A percentile compares a stretch with the other conserved stretches of the same genome.
phyloP scores from a whole-genome alignment of 2,113 vertebrate species.

The Menura novaehollandiae region DNA sequence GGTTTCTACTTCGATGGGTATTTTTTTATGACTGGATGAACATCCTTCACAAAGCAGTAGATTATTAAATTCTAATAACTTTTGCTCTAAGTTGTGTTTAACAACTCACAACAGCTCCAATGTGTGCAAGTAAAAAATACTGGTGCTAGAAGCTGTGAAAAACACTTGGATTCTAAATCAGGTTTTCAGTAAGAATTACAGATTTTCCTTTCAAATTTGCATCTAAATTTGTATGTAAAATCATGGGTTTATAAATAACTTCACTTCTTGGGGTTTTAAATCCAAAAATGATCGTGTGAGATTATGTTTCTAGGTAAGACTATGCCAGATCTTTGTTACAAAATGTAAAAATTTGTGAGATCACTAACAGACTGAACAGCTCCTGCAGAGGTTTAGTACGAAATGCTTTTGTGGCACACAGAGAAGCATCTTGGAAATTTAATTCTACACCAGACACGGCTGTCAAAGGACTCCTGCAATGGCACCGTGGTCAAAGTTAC shows the following conservation, averaged over 20 bases:
- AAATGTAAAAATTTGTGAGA: neutral
- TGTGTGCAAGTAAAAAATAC: neutral
- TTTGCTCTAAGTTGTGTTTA: neutral
- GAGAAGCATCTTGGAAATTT: neutral
- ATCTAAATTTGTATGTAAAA: neutral
- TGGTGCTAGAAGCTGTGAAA: neutral
- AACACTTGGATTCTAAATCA: neutral
- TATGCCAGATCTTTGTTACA: too few species aligned
- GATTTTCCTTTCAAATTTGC: neutral
- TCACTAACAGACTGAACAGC: neutral
- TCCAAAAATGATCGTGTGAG: neutral
- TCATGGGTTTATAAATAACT: neutral
- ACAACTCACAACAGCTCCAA: neutral
- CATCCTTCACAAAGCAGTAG: neutral
- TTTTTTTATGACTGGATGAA: neutral
- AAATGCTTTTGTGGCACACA: neutral
- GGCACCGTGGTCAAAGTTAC: rapidly evolving
- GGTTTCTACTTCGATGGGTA: neutral
- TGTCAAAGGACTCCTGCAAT: neutral
- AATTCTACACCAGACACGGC: neutral
- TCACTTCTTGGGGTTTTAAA: neutral
- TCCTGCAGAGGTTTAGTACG: neutral
- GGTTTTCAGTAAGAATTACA: neutral
- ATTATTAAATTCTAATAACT: neutral
- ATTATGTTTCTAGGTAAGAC: neutral